Evolutionary conservation across 2,113 vertebrate species (phyloP), one percentile per base, ranked within the genome.

Genomic region (Chaenogobius annularis): DNA sequence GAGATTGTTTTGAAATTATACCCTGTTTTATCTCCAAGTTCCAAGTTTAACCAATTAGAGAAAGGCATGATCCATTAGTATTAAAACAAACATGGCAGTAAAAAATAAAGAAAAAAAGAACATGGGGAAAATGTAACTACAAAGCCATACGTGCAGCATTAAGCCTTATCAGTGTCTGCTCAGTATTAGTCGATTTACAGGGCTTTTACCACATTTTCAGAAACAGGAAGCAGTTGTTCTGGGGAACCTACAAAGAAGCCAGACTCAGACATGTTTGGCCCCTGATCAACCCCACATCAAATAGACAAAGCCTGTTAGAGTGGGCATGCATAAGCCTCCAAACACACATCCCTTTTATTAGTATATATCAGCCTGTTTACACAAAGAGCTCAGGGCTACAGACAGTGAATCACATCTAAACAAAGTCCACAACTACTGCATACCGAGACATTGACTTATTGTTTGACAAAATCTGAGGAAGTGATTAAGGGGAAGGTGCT

Each of bases 221-320:
- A 84, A 85, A 70, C 84, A 89, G 85, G 83, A 89, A 89, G 74
- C 71, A 67, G 77, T 73, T 75, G 72, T 85, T 88, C 83, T 86
- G 80, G 83, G 83, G 89, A 88, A 90, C 79, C 76, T 56, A 71
- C 76, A 75, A 79, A 88, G 59, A 83, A 81, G 35, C 82, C 83
- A 81, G 77, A 73, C 78, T 75, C 80, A n/a, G n/a, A n/a, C 68
- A 78, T 66, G 78, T 77, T 79, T 87, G 88, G 87, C 87, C 84
- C 81, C 80, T 66, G 66, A 86, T 77, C 84, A 86, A 81, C 77
- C 75, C 90, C 87, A 89, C 90, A 92, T 92, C 90, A 92, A 92
- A 91, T 84, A 81, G 70, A 79, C n/a, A 7, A 61, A 65, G 83
- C 63, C 75, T 77, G 78, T 73, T 66, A 71, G n/a, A 83, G 67